Evolutionary conservation across 2,113 vertebrate species (phyloP), one percentile per base, ranked within the genome.

Genomic region (Psophia crepitans): DNA sequence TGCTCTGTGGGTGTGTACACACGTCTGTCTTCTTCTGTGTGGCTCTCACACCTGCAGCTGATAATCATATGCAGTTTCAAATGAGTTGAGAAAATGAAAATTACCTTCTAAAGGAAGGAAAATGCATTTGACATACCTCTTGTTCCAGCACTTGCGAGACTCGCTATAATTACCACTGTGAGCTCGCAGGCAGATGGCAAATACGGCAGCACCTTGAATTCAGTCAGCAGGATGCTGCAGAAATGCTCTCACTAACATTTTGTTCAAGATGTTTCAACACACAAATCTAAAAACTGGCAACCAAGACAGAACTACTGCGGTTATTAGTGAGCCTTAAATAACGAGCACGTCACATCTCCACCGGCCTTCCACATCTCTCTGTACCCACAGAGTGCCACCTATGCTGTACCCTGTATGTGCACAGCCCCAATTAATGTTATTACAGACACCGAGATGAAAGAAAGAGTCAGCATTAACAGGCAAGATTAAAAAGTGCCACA

Each of bases 151-250:
- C 94, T 96, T 94, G 78, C 5, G 49, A 96, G 94, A 77, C 93
- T 97, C 35, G 7, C 86, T 97, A 81, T 97, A 98, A 98, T 98
- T 97, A 98, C 96, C 95, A 73, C 89, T 23, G 85, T 83, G 97
- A 97, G 91, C 91, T 94, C 58, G 54, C 69, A 61, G 96, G 97
- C 98, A 98, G 98, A 98, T 98, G 98, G 98, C 95, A 95, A 95
- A 91, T 18, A 32, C 39, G 3, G 88, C 96, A 96, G 96, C 95
- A 96, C 93, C 88, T 54, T 96, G 96, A 93, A 95, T 92, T 87
- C 93, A 93, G 96, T 92, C 98, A 97, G 97, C 96, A 90, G 97
- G 98, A 96, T 20, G 58, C 96, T 90, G 93, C 74, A 76, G 84
- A 97, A 97, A 97, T 93, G 94, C 85, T 97, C 89, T 97, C 80